phyloP scores from a whole-genome alignment of 1,140 invertebrate species.

The Zaprionus vittiger region DNA sequence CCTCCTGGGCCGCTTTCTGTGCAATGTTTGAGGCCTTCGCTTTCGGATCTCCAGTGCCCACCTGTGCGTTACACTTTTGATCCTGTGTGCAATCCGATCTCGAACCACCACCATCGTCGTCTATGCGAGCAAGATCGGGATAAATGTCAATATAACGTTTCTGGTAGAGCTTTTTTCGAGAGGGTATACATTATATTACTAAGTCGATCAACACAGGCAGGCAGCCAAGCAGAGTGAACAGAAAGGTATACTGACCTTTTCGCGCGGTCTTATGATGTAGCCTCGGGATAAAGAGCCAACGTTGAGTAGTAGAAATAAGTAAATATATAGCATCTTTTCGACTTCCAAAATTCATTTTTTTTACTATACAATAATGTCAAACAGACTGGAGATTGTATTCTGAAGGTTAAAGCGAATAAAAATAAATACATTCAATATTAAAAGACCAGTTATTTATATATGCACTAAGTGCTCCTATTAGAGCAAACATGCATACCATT shows the following conservation, averaged over 20 bases:
- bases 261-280: conserved; percentile 25
- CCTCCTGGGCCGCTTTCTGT: conserved; percentile 87
- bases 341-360: conserved; percentile 23
- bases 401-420: neutral
- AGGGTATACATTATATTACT: neutral
- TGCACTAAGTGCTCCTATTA: no score
- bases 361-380: conserved; percentile 69
- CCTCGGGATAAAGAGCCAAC: conserved; percentile 27
- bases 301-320: conserved; percentile 37
- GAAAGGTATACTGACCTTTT: conserved; percentile 29
- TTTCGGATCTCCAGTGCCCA: conserved; percentile 18
- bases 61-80: neutral
- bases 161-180: conserved; percentile 26
- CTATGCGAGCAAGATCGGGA: conserved; percentile 10
- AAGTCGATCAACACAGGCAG: no score
- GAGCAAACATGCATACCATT: neutral
- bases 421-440: no score
- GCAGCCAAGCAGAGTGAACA: neutral
- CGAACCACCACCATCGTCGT: neutral
- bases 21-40: conserved; percentile 73
- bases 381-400: neutral
- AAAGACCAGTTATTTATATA: no score
- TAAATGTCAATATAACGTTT: conserved; percentile 31
- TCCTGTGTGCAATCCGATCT: conserved; percentile 1
- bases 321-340: conserved; percentile 45